Evolutionary conservation across 64 coral and sea anemone species (phyloP), one percentile per base, ranked within the genome.

Genomic region (Acropora tenuis): DNA sequence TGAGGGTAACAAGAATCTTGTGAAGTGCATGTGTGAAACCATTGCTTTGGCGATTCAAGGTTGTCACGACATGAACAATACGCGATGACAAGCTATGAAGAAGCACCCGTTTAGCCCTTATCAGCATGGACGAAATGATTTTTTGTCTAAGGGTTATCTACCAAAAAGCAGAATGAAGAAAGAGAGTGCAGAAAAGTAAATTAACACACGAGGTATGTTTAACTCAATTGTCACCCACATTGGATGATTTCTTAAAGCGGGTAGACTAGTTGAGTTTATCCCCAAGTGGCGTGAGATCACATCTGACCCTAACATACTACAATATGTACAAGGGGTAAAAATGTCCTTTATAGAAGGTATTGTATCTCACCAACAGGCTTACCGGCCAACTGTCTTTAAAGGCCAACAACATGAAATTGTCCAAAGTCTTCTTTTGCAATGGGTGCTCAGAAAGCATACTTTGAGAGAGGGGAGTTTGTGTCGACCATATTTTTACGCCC

Each of bases 331-430:
- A 41, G 89, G 89, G 41, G 89, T 91, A 5, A 84, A 91, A 91
- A 91, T 84, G 76, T 91, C 79, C 2, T 91, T 91, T 75, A 50
- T 57, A 76, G 89, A 76, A 55, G 71, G 71, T 18, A 63, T 91
- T 10, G 43, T 19, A 43, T 71, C 89, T 18, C 13, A 41, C 43
- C 89, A 91, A 91, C 3, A 43, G 43, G 43, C 18, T 53, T 84
- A 84, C 89, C n/a, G 89, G 74, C 89, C 79, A 16, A 90, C 47
- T 74, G 66, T 48, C 30, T 83, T 91, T 84, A 91, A 91, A 84
- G 47, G 30, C 40, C 80, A 91, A 76, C 59, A 84, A 84, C 42
- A 77, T 10, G 30, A 12, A 1, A 91, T 91, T 76, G 89, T 91
- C 50, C 18, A 42, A 82, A 90, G 41, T 43, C 77, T 90, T n/a